Conservation (phyloP, 2,888 invertebrate species). For the Trachelus iudaicus region DNA sequence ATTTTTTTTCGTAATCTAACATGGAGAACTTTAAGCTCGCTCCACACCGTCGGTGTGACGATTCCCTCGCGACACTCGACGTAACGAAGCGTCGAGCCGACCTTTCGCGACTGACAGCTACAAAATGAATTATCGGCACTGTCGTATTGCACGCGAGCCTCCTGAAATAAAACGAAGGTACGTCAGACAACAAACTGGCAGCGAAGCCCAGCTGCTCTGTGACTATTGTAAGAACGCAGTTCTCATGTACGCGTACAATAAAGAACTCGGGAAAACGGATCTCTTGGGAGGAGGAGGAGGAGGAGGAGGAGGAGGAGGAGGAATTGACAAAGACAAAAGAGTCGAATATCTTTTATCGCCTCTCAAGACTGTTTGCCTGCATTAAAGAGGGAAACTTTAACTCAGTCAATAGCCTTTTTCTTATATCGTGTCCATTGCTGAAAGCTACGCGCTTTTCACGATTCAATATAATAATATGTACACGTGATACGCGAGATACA, state of each 20-base stretch:
- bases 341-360: neutral
- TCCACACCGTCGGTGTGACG: neutral
- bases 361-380: neutral
- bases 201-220: neutral
- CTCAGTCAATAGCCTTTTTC: neutral
- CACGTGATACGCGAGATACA: constrained; percentile 28
- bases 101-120: neutral
- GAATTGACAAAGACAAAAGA: neutral
- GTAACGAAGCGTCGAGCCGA: too few species aligned
- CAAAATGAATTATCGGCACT: neutral
- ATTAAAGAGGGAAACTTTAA: neutral
- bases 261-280: neutral
- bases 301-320: too few species aligned
- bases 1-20: neutral
- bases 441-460: constrained; percentile 50
- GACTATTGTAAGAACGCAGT: neutral
- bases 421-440: constrained; percentile 27
- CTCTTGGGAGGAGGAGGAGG: neutral
- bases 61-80: too few species aligned
- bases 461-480: constrained; percentile 41
- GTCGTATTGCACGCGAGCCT: neutral
- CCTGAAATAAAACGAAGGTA: neutral
- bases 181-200: neutral
- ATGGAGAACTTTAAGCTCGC: neutral
- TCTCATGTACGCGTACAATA: neutral